Percentiles rank a stretch among this genome's conserved stretches.
Evolutionary conservation across 30 jellyfish, hydroid and myxozoan species (phyloP).

Genomic region (Nemopilema nomurai): DNA sequence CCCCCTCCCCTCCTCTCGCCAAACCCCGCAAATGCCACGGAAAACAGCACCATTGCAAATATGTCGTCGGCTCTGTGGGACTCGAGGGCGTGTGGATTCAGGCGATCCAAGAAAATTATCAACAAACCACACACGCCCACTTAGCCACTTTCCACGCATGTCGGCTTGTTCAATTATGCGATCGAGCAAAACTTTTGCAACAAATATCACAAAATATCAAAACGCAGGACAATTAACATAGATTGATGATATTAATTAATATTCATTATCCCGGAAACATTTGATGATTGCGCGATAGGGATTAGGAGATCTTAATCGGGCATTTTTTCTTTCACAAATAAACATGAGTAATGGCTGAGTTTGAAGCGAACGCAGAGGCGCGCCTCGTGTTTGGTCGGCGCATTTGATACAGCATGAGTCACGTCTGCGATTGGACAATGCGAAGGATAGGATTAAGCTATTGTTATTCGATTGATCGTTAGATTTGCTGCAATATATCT

Average conservation of each 20-base stretch:
- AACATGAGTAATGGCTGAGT: constrained; percentile 63
- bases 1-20: no score
- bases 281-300: constrained; percentile 36
- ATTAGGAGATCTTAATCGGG: background rate
- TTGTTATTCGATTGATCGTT: constrained; percentile 14
- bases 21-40: no score
- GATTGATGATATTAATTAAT: constrained; percentile 4
- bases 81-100: constrained; percentile 44
- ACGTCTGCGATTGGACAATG: constrained; percentile 51
- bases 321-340: constrained; percentile 22
- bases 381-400: constrained; percentile 57
- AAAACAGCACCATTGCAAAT: background rate
- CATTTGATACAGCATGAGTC: constrained; percentile 40
- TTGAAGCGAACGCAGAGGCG: constrained; percentile 36
- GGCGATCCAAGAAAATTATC: constrained; percentile 28
- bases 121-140: constrained; percentile 46
- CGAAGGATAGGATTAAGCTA: constrained; percentile 13
- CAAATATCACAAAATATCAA: background rate
- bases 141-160: constrained; percentile 29
- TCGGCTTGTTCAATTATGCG: background rate
- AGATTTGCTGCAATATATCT: constrained; percentile 28
- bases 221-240: background rate
- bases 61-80: background rate
- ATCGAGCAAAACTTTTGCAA: background rate
- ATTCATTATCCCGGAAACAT: constrained; percentile 56